A percentile compares a stretch with the other conserved stretches of the same genome.
These are phyloP conservation scores for human (Homo sapiens) DNA, from an alignment of 2,113 vertebrate genomes.

Conservation along the genomic window DNA sequence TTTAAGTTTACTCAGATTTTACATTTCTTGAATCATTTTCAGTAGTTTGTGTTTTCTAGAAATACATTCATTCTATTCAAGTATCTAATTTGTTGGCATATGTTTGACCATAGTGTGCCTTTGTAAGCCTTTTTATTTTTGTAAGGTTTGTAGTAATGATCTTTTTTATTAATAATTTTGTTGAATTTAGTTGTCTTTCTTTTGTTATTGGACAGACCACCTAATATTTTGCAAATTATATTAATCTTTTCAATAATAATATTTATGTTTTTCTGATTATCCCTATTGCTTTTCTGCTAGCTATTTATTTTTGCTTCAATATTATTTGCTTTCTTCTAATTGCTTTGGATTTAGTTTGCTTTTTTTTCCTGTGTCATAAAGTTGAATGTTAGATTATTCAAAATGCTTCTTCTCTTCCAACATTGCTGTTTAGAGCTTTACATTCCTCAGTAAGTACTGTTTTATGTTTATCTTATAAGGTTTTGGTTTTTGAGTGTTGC, in stretches of 20 bases:
- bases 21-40: background rate
- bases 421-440: too few relatives aligned
- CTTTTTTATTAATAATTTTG: background rate
- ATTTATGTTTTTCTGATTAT: too few relatives aligned
- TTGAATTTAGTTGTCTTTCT: background rate
- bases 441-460: too few relatives aligned
- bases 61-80: background rate
- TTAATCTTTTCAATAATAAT: too few relatives aligned
- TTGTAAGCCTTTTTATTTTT: background rate
- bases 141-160: background rate
- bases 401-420: too few relatives aligned
- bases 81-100: background rate
- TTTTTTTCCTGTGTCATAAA: too few relatives aligned
- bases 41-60: background rate
- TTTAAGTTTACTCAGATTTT: background rate
- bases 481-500: background rate
- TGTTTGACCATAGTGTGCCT: background rate
- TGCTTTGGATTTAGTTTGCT: too few relatives aligned
- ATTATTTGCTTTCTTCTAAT: too few relatives aligned
- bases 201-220: background rate
- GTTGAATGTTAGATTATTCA: too few relatives aligned
- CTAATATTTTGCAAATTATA: background rate
- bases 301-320: too few relatives aligned
- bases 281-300: too few relatives aligned
- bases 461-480: too few relatives aligned